Conservation (phyloP, 2,113 vertebrate genomes). For the Rynchops niger region DNA sequence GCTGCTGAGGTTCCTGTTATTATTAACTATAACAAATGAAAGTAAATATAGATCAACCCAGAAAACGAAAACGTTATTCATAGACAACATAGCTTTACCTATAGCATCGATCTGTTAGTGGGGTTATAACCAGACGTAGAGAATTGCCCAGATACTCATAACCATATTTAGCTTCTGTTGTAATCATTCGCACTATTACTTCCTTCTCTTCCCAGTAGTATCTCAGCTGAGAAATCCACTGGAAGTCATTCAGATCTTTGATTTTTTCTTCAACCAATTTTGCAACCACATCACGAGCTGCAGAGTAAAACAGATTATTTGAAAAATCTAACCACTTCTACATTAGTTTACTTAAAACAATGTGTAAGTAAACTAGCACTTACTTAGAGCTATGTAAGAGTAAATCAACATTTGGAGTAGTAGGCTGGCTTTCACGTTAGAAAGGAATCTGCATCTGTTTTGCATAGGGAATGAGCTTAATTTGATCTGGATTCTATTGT, state of each 20-base stretch:
- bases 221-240: constrained; percentile 92
- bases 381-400: neutral
- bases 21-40: neutral
- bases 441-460: neutral
- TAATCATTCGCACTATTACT: constrained; percentile 89
- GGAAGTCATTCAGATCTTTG: constrained; percentile 86
- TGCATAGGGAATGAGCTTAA: neutral
- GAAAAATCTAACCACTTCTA: neutral
- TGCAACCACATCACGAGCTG: constrained; percentile 89
- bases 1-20: neutral
- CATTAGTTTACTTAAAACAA: neutral
- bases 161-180: constrained; percentile 85
- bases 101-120: constrained; percentile 91
- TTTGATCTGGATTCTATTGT: neutral
- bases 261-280: constrained; percentile 80
- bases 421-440: neutral
- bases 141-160: constrained; percentile 96
- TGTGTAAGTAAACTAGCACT: neutral
- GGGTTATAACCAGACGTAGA: constrained; percentile 89
- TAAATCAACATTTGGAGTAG: neutral
- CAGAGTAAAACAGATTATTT: neutral
- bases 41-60: neutral
- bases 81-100: constrained; percentile 70
- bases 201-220: constrained; percentile 86
- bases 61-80: neutral